Evolutionary conservation across 2,888 invertebrate genomes (phyloP), one percentile per base, ranked within the genome.

Genomic region (Synanthedon andrenaeformis): DNA sequence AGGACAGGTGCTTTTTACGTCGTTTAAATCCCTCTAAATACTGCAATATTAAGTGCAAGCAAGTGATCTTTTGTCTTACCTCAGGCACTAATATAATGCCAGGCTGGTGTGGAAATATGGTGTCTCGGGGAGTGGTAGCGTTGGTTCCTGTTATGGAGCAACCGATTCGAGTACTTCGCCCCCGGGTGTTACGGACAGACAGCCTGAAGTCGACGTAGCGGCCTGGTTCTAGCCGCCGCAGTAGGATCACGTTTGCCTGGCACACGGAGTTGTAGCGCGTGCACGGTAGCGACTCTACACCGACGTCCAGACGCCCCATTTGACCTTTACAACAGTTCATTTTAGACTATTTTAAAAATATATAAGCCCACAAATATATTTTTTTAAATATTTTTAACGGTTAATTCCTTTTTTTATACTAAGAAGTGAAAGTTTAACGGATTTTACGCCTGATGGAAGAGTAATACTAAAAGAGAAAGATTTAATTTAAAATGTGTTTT

Each of bases 201-300:
- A 91, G 87, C 59, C 92, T 90, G 80, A 95, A 95, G 86, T 95
- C 95, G 79, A 95, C 94, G 67, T 93, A 92, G 57, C 95, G 90
- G n/a, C 94, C 94, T 0, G 93, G 90, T 75, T 94, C 93, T 65
- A 96, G 82, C 58, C 92, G 89, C 65, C 92, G 90, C 61, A 92
- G 91, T 59, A 96, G 87, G 60, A 95, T 90, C 63, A 96, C 92
- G 79, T 96, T 96, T 55, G 96, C 96, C 79, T 96, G 95, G 81
- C 96, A 96, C 66, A 95, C 92, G 53, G 94, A 94, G 86, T 96
- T 94, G 84, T 94, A 94, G 62, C 93, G 90, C 56, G 93, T 93
- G 86, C 96, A 96, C 51, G 95, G 94, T 56, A 96, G 89, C 62
- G 93, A 91, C 73, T 95, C 94, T 59, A 96, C 89, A 63, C 92